Evolutionary conservation across 2,797 vertebrate genomes (phyloP).

Genomic region (Apodemus agrarius): DNA sequence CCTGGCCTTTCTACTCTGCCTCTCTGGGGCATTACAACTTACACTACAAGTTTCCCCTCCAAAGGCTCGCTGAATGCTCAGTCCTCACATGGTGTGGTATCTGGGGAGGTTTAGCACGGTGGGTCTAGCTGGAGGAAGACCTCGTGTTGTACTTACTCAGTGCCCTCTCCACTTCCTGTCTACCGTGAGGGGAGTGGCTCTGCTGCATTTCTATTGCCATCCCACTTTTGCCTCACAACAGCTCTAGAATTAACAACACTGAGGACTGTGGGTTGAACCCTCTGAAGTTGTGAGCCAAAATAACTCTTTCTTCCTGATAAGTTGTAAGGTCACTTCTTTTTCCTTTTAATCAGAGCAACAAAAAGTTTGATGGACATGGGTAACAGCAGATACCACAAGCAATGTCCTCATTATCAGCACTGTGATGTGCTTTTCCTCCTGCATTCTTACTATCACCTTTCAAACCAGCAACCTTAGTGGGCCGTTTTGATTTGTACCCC

Average conservation of each 20-base stretch:
- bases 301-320: not conserved
- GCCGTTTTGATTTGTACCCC: not conserved
- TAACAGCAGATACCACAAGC: not conserved
- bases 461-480: slow-evolving; percentile 11
- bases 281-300: not conserved
- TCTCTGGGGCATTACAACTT: not conserved
- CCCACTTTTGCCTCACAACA: not conserved
- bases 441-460: slow-evolving; percentile 17
- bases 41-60: not conserved
- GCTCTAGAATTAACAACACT: not conserved
- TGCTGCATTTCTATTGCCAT: not conserved
- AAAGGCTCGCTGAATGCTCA: not conserved
- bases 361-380: not conserved
- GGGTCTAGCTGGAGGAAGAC: not conserved
- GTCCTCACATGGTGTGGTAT: not conserved
- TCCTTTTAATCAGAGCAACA: not conserved
- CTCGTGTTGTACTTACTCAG: not conserved
- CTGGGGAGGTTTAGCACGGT: not conserved
- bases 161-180: not conserved
- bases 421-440: not conserved
- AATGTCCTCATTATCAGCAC: not conserved
- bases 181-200: not conserved
- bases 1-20: not conserved
- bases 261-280: not conserved
- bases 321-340: not conserved